Evolutionary conservation across 1,140 invertebrate genomes (phyloP).

Genomic region (Sinonovacula constricta): DNA sequence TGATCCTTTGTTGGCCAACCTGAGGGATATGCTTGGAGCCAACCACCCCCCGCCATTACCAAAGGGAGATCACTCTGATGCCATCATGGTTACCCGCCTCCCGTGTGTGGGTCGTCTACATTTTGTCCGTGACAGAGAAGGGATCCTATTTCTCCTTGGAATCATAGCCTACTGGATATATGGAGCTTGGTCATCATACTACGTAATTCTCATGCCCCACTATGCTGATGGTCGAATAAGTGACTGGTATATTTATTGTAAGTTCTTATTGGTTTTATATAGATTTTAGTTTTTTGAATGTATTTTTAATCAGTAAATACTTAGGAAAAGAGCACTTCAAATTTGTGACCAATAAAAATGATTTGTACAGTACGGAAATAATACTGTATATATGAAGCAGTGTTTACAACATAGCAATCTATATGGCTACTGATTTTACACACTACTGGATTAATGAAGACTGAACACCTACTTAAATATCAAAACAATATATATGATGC

Average conservation of each 20-base stretch:
- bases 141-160: conserved; percentile 17
- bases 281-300: too few species aligned
- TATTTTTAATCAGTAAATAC: too few species aligned
- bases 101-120: conserved; percentile 28
- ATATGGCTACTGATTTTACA: too few species aligned
- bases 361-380: too few species aligned
- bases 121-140: conserved; percentile 35
- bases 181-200: conserved; percentile 47
- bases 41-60: neutral
- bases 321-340: too few species aligned
- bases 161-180: conserved; percentile 49
- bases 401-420: too few species aligned
- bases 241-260: conserved; percentile 36
- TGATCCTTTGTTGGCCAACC: neutral
- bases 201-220: conserved; percentile 41
- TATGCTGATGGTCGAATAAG: conserved; percentile 25
- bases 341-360: too few species aligned
- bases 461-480: too few species aligned
- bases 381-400: too few species aligned
- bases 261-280: too few species aligned
- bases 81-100: neutral
- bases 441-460: too few species aligned
- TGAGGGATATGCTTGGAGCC: neutral
- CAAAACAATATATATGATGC: too few species aligned
- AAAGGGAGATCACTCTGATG: neutral